Percentiles rank a stretch among this genome's conserved stretches.
phyloP scores from a whole-genome alignment of 1,140 invertebrate genomes.

The Acromyrmex charruanus region DNA sequence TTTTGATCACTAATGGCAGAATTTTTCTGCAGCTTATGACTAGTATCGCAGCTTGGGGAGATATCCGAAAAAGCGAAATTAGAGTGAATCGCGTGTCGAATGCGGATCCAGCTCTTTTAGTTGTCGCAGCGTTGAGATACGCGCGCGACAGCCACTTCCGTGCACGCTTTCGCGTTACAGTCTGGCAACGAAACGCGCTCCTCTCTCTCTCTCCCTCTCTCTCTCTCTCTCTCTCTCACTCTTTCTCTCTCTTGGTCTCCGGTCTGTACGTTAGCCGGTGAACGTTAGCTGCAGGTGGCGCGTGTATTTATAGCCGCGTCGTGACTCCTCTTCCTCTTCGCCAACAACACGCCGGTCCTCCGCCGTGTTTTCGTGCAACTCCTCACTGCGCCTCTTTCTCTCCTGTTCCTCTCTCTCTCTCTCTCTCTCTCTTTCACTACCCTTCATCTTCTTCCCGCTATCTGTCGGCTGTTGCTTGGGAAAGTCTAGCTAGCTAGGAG shows the following conservation, averaged over 20 bases:
- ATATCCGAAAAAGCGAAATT: neutral
- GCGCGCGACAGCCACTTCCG: slow-evolving; percentile 21
- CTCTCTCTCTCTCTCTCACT: slow-evolving; percentile 44
- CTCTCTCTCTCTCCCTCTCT: slow-evolving; percentile 40
- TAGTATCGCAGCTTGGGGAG: neutral
- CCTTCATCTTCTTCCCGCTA: neutral
- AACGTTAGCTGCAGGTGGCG: slow-evolving; percentile 86
- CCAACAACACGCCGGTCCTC: slow-evolving; percentile 75
- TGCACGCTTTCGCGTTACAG: slow-evolving; percentile 53
- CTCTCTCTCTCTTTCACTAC: too few relatives aligned
- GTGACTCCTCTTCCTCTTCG: slow-evolving; percentile 85
- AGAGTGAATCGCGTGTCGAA: slow-evolving; percentile 29
- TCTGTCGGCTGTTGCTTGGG: slow-evolving; percentile 43
- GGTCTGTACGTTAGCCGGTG: slow-evolving; percentile 73
- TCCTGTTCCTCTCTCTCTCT: neutral
- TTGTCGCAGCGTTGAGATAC: slow-evolving; percentile 39
- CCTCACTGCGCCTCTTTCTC: slow-evolving; percentile 48
- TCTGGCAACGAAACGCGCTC: slow-evolving; percentile 56
- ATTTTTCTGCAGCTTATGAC: neutral
- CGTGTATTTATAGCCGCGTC: slow-evolving; percentile 85
- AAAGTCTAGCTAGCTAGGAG: slow-evolving; percentile 29
- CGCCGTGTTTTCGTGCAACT: slow-evolving; percentile 56
- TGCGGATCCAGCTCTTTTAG: neutral
- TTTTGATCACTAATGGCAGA: neutral
- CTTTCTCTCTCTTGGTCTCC: slow-evolving; percentile 69